A percentile compares a stretch with the other conserved stretches of the same genome.
Conservation (phyloP, 2,797 vertebrate genomes). For the Syncerus caffer region DNA sequence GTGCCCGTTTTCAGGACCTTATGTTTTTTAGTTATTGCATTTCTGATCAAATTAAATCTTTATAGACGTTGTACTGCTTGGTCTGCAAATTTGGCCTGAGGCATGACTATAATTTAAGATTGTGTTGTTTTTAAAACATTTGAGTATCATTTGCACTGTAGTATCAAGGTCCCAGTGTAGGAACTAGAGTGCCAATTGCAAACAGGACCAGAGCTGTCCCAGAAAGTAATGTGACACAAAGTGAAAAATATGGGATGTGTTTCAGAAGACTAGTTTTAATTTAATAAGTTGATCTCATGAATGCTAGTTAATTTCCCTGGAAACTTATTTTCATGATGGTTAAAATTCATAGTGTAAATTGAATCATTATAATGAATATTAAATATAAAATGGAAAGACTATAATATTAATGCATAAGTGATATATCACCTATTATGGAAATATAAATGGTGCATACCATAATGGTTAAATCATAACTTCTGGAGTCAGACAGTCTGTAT, state of each 20-base stretch:
- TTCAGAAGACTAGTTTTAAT: neutral
- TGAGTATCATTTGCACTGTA: neutral
- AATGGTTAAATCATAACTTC: neutral
- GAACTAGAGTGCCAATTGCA: neutral
- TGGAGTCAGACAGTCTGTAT: neutral
- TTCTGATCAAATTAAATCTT: slow-evolving; percentile 49
- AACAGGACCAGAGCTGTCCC: neutral
- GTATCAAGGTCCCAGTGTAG: neutral
- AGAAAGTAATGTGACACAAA: neutral
- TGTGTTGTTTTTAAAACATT: slow-evolving; percentile 35
- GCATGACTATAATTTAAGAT: neutral
- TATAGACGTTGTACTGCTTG: neutral
- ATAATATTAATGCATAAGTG: neutral
- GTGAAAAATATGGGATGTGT: neutral
- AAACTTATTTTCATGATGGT: neutral
- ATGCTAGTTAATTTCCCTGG: neutral
- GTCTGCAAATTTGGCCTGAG: neutral
- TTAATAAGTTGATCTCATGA: neutral
- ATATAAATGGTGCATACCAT: neutral
- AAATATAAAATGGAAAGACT: neutral
- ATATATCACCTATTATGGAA: neutral
- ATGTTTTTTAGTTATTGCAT: neutral
- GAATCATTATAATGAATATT: neutral
- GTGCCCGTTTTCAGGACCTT: neutral
- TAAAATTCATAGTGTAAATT: neutral